Evolutionary conservation across 1,140 invertebrate genomes (phyloP), one percentile per base, ranked within the genome.

Genomic region (Drosophila guanche): DNA sequence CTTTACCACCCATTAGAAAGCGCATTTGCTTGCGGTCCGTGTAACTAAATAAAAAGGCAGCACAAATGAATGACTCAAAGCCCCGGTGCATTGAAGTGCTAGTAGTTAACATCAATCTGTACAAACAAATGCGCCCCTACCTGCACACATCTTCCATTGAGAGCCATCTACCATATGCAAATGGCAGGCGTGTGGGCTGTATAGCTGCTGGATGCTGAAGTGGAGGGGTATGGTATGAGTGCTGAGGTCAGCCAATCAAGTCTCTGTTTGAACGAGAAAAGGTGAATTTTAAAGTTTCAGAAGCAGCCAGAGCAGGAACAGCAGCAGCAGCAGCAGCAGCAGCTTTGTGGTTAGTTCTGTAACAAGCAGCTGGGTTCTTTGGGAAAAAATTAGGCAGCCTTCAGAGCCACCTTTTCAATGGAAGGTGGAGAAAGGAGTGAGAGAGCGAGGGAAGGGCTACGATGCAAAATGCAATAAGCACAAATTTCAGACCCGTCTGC

Each of bases 381-480:
- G 42, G 62, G 37, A 20, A 55, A 77, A 83, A 81, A 78, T 73
- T 73, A 73, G 63, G 58, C 61, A 73, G 54, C n/a, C 50, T 54
- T 20, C 40, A 45, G 47, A 33, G 52, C 33, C 54, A 43, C 60
- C 75, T 76, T 76, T 80, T 76, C 12, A 61, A 81, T 71, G 46
- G 43, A 59, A 29, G 55, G 25, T 27, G 48, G 12, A 55, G 42
- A 14, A 6, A 45, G 70, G 53, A 22, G 40, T 23, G 16, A 48
- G 52, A 55, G 66, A 56, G 68, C 47, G 41, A 48, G 55, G 47
- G 47, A 67, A 20, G 16, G 16, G 16, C 16, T 20, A 20, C 42
- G 16, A 67, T 66, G 75, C 61, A 57, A 79, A 79, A 83, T 84
- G 75, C 75, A 83, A 83, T 83, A 84, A 81, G 66, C 79, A 83